These are phyloP conservation scores for Leucophenga varia DNA, from an alignment of 1,140 invertebrate species.

Conservation along the genomic window DNA sequence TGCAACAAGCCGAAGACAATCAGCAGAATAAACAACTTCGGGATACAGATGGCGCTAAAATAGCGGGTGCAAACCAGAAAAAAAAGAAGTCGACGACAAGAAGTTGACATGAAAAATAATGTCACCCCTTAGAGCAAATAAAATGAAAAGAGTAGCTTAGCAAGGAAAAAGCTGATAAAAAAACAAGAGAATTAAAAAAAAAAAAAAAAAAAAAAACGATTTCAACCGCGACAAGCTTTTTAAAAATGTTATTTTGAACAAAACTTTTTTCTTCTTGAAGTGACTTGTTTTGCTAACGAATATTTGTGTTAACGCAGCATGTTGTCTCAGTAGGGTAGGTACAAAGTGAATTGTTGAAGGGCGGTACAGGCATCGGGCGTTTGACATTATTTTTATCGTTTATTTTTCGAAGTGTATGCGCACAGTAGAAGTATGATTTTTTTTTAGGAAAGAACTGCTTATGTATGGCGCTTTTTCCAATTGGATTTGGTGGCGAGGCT, in stretches of 20 bases:
- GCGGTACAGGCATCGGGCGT: neutral
- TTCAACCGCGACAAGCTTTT: slow-evolving; percentile 12
- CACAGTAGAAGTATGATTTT: too few relatives aligned
- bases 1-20: slow-evolving; percentile 20
- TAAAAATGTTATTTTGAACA: slow-evolving; percentile 21
- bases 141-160: neutral
- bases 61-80: neutral
- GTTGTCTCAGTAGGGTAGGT: slow-evolving; percentile 12
- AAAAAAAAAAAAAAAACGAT: slow-evolving; percentile 3
- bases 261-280: slow-evolving; percentile 16
- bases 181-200: slow-evolving; percentile 1
- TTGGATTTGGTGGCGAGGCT: too few relatives aligned
- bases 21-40: slow-evolving; percentile 40
- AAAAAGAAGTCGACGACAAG: too few relatives aligned
- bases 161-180: neutral
- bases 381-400: too few relatives aligned
- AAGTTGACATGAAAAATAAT: slow-evolving; percentile 56
- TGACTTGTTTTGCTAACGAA: slow-evolving; percentile 23
- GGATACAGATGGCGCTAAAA: neutral
- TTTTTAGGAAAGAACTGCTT: too few relatives aligned
- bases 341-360: neutral
- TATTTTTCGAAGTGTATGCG: too few relatives aligned
- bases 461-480: too few relatives aligned
- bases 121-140: slow-evolving; percentile 35
- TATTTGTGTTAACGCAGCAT: slow-evolving; percentile 41